phyloP scores from a whole-genome alignment of 2,888 invertebrate genomes.

The Drosophila atroscutellata region DNA sequence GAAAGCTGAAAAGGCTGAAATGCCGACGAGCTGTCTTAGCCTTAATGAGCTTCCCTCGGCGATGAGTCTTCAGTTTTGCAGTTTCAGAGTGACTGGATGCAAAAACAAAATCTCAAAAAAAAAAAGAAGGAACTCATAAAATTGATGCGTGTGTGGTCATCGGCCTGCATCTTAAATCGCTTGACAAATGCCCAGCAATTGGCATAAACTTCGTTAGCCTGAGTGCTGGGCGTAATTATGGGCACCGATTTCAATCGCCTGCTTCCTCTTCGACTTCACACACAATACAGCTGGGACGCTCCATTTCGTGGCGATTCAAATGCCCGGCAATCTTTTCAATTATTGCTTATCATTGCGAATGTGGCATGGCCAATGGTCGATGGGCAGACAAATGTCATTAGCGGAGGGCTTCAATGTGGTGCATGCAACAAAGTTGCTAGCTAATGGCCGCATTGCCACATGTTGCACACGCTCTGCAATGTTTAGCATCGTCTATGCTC shows the following conservation, averaged over 20 bases:
- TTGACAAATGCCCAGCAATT: conserved; percentile 60
- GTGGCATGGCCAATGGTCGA: conserved; percentile 37
- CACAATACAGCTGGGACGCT: conserved; percentile 27
- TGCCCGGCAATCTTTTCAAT: conserved; percentile 76
- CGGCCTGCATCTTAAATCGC: conserved; percentile 48
- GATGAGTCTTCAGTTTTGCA: conserved; percentile 42
- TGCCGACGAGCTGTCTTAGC: conserved; percentile 30
- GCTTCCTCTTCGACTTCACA: conserved; percentile 25
- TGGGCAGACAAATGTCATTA: conserved; percentile 66
- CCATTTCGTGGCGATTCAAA: conserved; percentile 67
- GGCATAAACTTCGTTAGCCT: conserved; percentile 50
- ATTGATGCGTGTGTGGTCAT: conserved; percentile 46
- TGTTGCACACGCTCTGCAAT: conserved; percentile 18
- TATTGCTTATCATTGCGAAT: conserved; percentile 75
- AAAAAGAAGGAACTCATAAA: neutral
- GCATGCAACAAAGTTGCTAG: conserved; percentile 50
- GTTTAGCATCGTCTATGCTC: conserved; percentile 8
- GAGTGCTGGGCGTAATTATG: conserved; percentile 53
- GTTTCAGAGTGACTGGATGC: conserved; percentile 41
- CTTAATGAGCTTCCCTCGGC: conserved; percentile 42
- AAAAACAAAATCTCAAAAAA: neutral
- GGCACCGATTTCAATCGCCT: conserved; percentile 34
- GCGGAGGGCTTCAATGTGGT: conserved; percentile 44
- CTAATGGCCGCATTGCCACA: conserved; percentile 46
- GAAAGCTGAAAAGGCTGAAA: conserved; percentile 28